phyloP scores from a whole-genome alignment of 2,888 invertebrate species.

The Polymixis lichenea region DNA sequence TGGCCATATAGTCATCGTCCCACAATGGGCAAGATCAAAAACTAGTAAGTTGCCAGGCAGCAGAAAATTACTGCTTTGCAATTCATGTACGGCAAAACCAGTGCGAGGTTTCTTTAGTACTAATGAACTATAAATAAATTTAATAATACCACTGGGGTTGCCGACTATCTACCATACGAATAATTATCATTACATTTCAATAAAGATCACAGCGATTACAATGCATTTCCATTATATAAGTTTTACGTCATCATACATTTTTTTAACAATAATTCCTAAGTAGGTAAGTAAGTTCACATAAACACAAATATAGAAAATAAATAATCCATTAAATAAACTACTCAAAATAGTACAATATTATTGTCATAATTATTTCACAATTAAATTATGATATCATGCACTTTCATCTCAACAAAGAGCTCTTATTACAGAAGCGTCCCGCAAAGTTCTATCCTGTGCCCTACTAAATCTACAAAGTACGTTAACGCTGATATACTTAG shows the following conservation, averaged over 20 bases:
- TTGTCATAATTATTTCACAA: slow-evolving; percentile 41
- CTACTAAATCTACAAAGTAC: not conserved
- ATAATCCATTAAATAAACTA: slow-evolving; percentile 47
- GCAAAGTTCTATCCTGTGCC: slow-evolving; percentile 11
- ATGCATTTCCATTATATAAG: slow-evolving; percentile 49
- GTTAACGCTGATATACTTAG: slow-evolving; percentile 1
- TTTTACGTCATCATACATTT: slow-evolving; percentile 44
- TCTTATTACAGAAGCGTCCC: slow-evolving; percentile 19
- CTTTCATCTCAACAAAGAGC: slow-evolving; percentile 28
- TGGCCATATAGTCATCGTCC: slow-evolving; percentile 51
- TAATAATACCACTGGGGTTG: slow-evolving; percentile 57
- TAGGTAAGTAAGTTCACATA: slow-evolving; percentile 18
- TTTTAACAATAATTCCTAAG: slow-evolving; percentile 30
- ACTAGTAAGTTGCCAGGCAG: slow-evolving; percentile 34
- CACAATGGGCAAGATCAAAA: slow-evolving; percentile 49
- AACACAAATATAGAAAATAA: slow-evolving; percentile 52
- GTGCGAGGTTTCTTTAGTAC: slow-evolving; percentile 38
- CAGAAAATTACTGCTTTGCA: slow-evolving; percentile 40
- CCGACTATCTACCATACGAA: slow-evolving; percentile 33
- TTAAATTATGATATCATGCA: slow-evolving; percentile 40
- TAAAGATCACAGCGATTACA: slow-evolving; percentile 62
- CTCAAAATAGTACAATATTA: slow-evolving; percentile 47
- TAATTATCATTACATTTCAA: slow-evolving; percentile 48
- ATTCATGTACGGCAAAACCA: slow-evolving; percentile 44
- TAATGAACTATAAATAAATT: slow-evolving; percentile 55